phyloP scores from a whole-genome alignment of 2,797 vertebrate species.

The Alosa sapidissima region DNA sequence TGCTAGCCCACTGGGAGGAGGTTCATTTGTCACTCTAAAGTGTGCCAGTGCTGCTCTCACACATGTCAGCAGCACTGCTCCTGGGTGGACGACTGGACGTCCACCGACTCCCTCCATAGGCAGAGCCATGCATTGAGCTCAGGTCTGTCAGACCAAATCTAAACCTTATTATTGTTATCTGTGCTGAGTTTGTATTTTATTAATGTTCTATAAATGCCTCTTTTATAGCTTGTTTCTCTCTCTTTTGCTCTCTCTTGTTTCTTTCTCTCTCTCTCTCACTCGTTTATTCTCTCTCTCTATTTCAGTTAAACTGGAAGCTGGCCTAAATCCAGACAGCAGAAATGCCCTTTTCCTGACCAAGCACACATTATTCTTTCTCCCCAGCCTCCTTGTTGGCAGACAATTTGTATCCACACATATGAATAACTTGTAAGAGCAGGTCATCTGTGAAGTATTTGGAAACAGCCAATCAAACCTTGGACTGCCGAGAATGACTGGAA shows the following conservation, averaged over 20 bases:
- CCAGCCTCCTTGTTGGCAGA: neutral
- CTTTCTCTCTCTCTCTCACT: neutral
- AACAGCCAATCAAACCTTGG: neutral
- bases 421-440: conserved; percentile 23
- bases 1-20: neutral
- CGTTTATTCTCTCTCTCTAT: neutral
- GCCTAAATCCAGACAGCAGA: neutral
- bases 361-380: neutral
- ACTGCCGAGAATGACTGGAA: conserved; percentile 15
- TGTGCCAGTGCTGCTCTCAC: conserved; percentile 24
- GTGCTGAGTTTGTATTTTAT: conserved; percentile 29
- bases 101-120: neutral
- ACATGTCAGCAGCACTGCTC: conserved; percentile 26
- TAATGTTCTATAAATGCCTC: conserved; percentile 25
- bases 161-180: neutral
- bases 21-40: neutral
- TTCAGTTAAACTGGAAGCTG: conserved; percentile 7
- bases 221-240: neutral
- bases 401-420: conserved; percentile 1
- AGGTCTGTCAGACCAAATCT: neutral
- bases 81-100: neutral
- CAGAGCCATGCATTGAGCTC: neutral
- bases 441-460: conserved; percentile 25
- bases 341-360: conserved; percentile 23
- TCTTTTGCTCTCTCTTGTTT: neutral